A percentile compares a stretch with the other conserved stretches of the same genome.
Evolutionary conservation across 30 jellyfish, hydroid and myxozoan genomes (phyloP).

Genomic region (Hydractinia echinata): DNA sequence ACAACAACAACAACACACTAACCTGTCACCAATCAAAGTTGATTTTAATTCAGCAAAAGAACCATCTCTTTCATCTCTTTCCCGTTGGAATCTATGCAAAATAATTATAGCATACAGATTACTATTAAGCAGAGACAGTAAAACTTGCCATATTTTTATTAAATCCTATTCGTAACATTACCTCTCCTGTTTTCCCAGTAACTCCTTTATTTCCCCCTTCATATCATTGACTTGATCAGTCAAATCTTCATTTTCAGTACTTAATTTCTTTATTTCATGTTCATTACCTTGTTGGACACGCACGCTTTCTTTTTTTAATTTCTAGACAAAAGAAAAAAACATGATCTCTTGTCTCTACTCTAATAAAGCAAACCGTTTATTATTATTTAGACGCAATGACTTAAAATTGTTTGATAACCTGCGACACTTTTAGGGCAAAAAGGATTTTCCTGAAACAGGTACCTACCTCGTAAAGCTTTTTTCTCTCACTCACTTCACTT

Average conservation of each 20-base stretch:
- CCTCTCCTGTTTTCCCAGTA: conserved; percentile 27
- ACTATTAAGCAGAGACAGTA: too few species aligned
- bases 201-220: conserved; percentile 14
- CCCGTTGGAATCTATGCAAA: too few species aligned
- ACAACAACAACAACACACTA: too few species aligned
- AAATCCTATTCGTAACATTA: neutral
- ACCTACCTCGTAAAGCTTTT: conserved; percentile 44
- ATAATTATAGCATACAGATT: too few species aligned
- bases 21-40: too few species aligned
- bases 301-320: conserved; percentile 28
- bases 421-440: neutral
- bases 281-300: conserved; percentile 32
- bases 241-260: conserved; percentile 43
- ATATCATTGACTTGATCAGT: conserved; percentile 22
- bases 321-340: conserved; percentile 12
- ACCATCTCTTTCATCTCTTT: too few species aligned
- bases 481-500: conserved; percentile 26
- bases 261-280: conserved; percentile 44
- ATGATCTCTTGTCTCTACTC: too few species aligned
- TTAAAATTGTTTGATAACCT: too few species aligned
- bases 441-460: neutral
- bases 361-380: too few species aligned
- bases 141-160: too few species aligned
- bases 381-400: too few species aligned
- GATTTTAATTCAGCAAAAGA: too few species aligned